Evolutionary conservation across 2,113 vertebrate genomes (phyloP).

Genomic region (Chunga burmeisteri): DNA sequence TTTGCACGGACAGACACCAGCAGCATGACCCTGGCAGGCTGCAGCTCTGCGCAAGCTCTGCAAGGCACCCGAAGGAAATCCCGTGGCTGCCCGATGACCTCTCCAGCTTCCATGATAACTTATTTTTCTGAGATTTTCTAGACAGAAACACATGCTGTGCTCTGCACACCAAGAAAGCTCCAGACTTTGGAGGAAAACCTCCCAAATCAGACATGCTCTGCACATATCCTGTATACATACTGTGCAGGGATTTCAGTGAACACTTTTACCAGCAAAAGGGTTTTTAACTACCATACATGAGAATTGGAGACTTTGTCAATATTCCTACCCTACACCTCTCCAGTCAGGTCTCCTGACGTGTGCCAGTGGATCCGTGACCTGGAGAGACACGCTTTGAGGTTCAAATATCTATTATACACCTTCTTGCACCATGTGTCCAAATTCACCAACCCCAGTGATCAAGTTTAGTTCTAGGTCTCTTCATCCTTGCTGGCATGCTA

Average conservation of each 20-base stretch:
- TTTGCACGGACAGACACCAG: background rate
- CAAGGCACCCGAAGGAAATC: background rate
- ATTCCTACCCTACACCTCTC: background rate
- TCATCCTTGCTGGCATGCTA: background rate
- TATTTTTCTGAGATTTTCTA: background rate
- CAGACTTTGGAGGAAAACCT: background rate
- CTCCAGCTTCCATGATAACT: background rate
- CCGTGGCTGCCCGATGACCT: background rate
- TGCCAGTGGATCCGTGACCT: background rate
- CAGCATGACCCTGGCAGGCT: accelerated
- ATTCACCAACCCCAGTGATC: background rate
- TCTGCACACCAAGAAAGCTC: background rate
- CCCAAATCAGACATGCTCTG: background rate
- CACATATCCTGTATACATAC: too few species aligned
- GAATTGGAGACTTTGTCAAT: background rate
- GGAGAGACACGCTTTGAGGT: background rate
- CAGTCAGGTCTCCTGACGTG: background rate
- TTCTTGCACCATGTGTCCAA: background rate
- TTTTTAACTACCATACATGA: background rate
- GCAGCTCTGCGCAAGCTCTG: background rate
- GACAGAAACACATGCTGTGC: background rate
- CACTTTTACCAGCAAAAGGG: background rate
- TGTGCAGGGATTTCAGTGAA: background rate
- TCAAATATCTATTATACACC: background rate
- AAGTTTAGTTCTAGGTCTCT: background rate